These are phyloP conservation scores for Formica aserva DNA, from an alignment of 2,888 invertebrate species.

Conservation along the genomic window DNA sequence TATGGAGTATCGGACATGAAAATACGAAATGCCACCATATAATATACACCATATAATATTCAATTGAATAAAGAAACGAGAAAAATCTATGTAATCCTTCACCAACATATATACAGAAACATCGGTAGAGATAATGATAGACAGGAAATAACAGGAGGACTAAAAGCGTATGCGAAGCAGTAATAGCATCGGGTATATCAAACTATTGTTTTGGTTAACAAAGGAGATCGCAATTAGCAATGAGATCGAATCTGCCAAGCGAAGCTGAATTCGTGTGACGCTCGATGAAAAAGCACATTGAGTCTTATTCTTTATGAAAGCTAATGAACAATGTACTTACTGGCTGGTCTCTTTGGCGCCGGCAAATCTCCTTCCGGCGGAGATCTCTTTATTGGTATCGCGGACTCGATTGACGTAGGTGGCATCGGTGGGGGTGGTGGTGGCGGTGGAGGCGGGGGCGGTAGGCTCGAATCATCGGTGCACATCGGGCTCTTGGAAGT, in stretches of 20 bases:
- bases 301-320: background rate
- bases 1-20: background rate
- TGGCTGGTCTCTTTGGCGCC: constrained; percentile 93
- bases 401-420: constrained; percentile 82
- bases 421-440: constrained; percentile 80
- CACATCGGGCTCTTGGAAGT: constrained; percentile 83
- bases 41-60: too few species aligned
- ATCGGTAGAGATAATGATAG: background rate
- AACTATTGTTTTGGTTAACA: constrained; percentile 20
- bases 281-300: constrained; percentile 73
- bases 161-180: constrained; percentile 64
- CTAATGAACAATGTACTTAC: constrained; percentile 87
- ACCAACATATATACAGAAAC: background rate
- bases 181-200: constrained; percentile 38
- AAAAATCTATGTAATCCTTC: constrained; percentile 8
- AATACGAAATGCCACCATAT: background rate
- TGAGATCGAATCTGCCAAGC: constrained; percentile 58
- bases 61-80: constrained; percentile 4
- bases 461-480: constrained; percentile 81
- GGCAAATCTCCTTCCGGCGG: constrained; percentile 91
- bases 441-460: constrained; percentile 81
- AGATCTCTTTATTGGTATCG: constrained; percentile 89
- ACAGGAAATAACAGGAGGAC: constrained; percentile 17
- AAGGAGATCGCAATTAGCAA: constrained; percentile 49
- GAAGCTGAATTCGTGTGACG: constrained; percentile 59